A percentile compares a stretch with the other conserved stretches of the same genome.
Evolutionary conservation across 92 coral and sea anemone species (phyloP).

Genomic region (Porites lobata): DNA sequence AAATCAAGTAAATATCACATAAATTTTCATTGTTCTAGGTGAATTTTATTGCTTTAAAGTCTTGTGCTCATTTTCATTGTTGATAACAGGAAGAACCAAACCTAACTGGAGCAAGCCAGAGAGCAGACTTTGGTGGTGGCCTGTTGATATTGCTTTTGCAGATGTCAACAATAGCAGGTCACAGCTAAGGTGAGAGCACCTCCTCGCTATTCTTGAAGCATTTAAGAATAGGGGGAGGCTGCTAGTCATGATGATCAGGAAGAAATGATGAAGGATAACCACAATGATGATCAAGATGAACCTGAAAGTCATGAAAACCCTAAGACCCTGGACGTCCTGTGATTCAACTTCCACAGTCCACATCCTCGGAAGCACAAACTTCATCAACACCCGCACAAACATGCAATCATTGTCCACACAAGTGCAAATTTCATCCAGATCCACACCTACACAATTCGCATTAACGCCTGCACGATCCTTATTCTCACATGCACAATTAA

Average conservation of each 20-base stretch:
- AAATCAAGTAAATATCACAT: no score
- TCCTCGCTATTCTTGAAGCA: slow-evolving; percentile 6
- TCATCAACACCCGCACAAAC: not conserved
- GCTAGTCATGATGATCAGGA: not conserved
- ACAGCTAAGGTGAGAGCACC: not conserved
- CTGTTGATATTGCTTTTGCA: not conserved
- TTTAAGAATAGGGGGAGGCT: not conserved
- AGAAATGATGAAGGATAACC: not conserved
- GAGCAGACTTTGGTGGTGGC: slow-evolving; percentile 15
- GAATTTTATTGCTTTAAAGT: no score
- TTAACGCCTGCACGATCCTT: not conserved
- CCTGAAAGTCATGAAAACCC: no score
- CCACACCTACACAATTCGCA: not conserved
- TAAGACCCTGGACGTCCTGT: not conserved
- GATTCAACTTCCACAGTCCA: no score
- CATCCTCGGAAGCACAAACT: not conserved
- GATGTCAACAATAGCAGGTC: slow-evolving; percentile 7
- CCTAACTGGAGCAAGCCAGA: slow-evolving; percentile 6
- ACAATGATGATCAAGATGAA: not conserved
- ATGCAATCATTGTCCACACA: not conserved
- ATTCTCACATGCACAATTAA: no score
- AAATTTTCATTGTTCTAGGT: no score
- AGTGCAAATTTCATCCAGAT: not conserved
- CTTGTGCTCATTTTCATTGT: not conserved
- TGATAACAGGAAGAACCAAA: not conserved